These are phyloP conservation scores for Psilanteris sp. DNA, from an alignment of 1,140 invertebrate species.

Conservation along the genomic window DNA sequence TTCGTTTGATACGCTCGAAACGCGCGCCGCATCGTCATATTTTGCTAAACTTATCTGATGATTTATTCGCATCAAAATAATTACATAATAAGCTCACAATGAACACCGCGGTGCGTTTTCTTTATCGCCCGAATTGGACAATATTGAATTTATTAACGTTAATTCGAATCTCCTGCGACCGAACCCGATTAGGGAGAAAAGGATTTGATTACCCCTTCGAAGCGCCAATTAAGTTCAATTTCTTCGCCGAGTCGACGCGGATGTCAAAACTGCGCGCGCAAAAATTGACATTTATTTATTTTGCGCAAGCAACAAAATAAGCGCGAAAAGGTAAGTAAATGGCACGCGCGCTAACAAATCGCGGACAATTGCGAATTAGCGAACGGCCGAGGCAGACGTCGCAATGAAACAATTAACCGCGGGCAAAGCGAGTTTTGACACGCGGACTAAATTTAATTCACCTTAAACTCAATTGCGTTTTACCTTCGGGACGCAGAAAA, in stretches of 20 bases:
- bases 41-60: constrained; percentile 2
- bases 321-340: too few species aligned
- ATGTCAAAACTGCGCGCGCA: too few species aligned
- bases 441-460: constrained; percentile 53
- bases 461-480: constrained; percentile 61
- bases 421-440: constrained; percentile 15
- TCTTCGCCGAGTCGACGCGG: too few species aligned
- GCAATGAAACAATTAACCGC: constrained; percentile 1
- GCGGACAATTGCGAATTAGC: too few species aligned
- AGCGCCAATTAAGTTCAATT: too few species aligned
- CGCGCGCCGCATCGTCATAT: too few species aligned
- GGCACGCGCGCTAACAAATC: too few species aligned
- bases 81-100: constrained; percentile 48
- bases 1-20: too few species aligned
- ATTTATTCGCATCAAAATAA: constrained; percentile 45
- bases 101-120: constrained; percentile 19
- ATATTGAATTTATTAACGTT: constrained; percentile 25
- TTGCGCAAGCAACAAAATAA: too few species aligned
- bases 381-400: neutral
- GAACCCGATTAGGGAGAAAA: too few species aligned
- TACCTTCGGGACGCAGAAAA: constrained; percentile 43
- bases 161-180: constrained; percentile 8
- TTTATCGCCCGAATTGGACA: neutral
- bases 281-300: too few species aligned
- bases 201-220: too few species aligned